Evolutionary conservation across 2,113 vertebrate genomes (phyloP), one percentile per base, ranked within the genome.

Genomic region (Oryzias celebensis): DNA sequence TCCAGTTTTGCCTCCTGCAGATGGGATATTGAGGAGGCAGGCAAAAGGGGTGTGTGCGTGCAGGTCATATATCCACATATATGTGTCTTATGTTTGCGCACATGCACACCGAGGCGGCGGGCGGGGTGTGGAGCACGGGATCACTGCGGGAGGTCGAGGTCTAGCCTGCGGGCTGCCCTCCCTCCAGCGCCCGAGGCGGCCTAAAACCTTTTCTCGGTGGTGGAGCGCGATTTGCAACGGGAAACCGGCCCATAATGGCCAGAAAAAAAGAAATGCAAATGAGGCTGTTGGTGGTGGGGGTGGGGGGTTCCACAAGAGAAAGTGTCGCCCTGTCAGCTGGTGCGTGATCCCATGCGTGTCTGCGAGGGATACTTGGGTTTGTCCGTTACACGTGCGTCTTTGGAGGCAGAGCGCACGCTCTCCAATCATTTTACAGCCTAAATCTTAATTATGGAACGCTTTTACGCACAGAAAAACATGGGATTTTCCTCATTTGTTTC

Each of bases 191-290:
- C 80, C 67, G 68, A 75, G 77, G 84, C 81, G 64, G 85, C 82
- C 84, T 70, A 78, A 87, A 86, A 82, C 76, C 80, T 81, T 86
- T 85, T 83, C 85, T 75, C 79, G 81, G 64, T 82, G 76, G 77
- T 85, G 77, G 83, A 83, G 85, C 82, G 82, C 87, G 86, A 91
- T 91, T 91, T 89, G 86, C 87, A 89, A 89, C 88, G 87, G 88
- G 85, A 92, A 89, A 88, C 81, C 61, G 68, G 52, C 72, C 78
- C 66, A 88, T 87, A 91, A 91, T 88, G 85, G 84, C 74, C 75
- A 76, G 59, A 61, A 87, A 88, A 86, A 91, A 91, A 80, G 77
- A 81, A 85, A 93, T 93, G 91, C 85, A 84, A 91, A 93, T 92
- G 80, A 86, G 79, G 55, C 70, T 43, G 65, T 20, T 20, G 20